Conservation (phyloP, 1,140 invertebrate species). For the Pogonognathellus flavescens region DNA sequence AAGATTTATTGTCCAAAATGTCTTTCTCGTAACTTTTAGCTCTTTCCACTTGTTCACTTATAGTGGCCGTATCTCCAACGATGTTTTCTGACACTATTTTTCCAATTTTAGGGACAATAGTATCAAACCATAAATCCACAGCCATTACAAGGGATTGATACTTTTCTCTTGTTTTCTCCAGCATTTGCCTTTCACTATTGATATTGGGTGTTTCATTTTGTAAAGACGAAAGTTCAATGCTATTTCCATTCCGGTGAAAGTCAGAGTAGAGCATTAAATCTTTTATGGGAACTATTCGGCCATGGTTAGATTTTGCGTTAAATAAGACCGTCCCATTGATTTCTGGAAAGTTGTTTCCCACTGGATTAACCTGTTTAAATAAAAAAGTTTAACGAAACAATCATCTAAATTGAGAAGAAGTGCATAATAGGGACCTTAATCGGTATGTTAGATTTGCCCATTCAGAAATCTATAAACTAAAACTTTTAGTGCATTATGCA, state of each 20-base stretch:
- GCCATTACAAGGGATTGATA: neutral
- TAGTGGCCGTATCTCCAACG: neutral
- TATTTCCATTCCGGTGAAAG: neutral
- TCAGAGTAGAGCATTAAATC: neutral
- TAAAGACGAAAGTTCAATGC: neutral
- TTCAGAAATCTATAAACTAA: neutral
- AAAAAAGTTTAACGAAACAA: neutral
- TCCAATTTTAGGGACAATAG: neutral
- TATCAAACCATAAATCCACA: neutral
- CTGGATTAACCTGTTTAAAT: neutral
- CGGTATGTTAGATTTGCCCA: neutral
- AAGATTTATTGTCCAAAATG: neutral
- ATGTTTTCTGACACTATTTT: neutral
- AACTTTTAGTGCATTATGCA: neutral
- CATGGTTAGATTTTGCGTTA: neutral
- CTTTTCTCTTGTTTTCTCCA: neutral
- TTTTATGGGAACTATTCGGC: neutral
- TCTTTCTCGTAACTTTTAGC: neutral
- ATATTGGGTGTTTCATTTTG: neutral
- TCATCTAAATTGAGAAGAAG: neutral
- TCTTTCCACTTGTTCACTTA: neutral
- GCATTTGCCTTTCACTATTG: neutral
- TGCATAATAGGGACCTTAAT: too few species aligned
- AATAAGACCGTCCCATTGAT: constrained; percentile 4
- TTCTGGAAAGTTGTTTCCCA: neutral